Conservation (phyloP, 1,140 invertebrate species). For the Melanaphis sacchari region DNA sequence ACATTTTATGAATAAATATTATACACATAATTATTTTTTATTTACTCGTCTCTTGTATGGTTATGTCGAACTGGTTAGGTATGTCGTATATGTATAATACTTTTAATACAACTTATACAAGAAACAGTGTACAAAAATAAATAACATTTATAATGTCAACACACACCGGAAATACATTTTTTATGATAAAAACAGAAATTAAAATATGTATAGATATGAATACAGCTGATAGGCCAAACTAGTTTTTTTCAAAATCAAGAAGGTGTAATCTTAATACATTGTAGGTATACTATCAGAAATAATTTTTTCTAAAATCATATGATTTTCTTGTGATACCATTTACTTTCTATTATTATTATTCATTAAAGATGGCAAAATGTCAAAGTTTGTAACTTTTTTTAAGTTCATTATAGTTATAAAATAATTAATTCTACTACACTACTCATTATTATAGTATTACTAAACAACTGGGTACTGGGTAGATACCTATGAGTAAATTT, state of each 20-base stretch:
- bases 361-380: neutral
- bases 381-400: neutral
- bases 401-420: neutral
- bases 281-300: neutral
- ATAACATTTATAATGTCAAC: neutral
- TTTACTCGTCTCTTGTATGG: neutral
- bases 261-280: neutral
- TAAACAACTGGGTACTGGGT: too few relatives aligned
- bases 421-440: neutral
- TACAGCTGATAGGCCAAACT: neutral
- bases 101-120: neutral
- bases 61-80: neutral
- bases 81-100: neutral
- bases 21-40: neutral
- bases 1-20: neutral
- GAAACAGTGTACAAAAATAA: neutral
- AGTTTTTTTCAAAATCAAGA: neutral
- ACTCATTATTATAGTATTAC: neutral
- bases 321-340: neutral
- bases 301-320: neutral
- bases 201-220: neutral
- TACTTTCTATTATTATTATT: conserved; percentile 30
- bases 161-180: neutral
- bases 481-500: too few relatives aligned
- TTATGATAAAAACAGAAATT: neutral